A percentile compares a stretch with the other conserved stretches of the same genome.
Conservation (phyloP, 1,140 invertebrate genomes). For the Ditylenchus dipsaci region DNA sequence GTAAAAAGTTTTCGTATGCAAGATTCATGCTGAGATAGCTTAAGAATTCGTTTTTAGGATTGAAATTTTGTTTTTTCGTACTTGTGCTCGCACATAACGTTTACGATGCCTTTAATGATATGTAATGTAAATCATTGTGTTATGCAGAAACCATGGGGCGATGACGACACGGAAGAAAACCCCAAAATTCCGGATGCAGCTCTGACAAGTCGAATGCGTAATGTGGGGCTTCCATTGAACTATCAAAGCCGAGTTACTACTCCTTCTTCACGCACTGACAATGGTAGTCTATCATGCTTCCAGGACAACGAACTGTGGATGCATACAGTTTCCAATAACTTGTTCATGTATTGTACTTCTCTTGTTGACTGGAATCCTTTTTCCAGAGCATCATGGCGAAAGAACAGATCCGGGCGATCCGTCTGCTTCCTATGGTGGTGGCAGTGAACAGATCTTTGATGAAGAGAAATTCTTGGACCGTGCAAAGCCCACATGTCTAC, state of each 20-base stretch:
- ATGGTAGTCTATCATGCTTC: not conserved
- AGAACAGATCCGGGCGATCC: not conserved
- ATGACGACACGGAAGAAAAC: slow-evolving; percentile 58
- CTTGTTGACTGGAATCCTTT: slow-evolving; percentile 20
- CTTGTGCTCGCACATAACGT: no score
- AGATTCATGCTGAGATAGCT: no score
- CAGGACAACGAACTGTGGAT: no score
- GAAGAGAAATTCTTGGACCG: slow-evolving; percentile 73
- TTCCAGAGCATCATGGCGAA: slow-evolving; percentile 19
- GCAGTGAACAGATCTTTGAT: slow-evolving; percentile 54
- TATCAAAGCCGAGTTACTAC: not conserved
- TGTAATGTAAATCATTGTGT: no score
- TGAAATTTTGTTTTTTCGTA: no score
- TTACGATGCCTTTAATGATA: no score
- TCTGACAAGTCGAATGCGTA: slow-evolving; percentile 16
- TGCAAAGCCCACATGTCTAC: slow-evolving; percentile 80
- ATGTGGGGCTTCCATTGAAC: slow-evolving; percentile 16
- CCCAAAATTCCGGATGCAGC: slow-evolving; percentile 59
- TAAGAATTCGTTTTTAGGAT: no score
- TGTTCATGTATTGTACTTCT: not conserved
- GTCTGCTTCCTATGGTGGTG: not conserved
- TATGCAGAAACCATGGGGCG: slow-evolving; percentile 37
- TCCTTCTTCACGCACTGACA: not conserved
- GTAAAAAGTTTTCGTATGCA: no score
- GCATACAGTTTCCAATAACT: no score